Evolutionary conservation across 2,113 vertebrate species (phyloP).

Genomic region (Phaetusa simplex): DNA sequence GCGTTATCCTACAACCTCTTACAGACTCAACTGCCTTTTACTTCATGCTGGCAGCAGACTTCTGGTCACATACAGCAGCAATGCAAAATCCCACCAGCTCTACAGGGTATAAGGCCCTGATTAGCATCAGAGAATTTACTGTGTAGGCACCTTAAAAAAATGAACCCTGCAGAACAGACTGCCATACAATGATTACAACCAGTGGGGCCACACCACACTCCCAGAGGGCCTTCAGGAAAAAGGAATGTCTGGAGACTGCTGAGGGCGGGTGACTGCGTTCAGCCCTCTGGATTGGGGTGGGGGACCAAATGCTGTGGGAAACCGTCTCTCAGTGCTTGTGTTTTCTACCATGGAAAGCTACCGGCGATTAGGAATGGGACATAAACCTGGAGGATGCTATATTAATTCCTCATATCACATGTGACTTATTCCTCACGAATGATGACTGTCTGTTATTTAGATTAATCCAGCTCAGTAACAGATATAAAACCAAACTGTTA

Average conservation of each 20-base stretch:
- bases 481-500: not conserved
- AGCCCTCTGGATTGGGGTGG: no score
- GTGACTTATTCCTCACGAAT: not conserved
- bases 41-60: not conserved
- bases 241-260: not conserved
- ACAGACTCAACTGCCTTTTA: not conserved
- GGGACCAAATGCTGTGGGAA: fast-evolving
- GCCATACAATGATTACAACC: fast-evolving
- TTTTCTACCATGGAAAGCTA: not conserved
- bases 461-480: not conserved
- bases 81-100: not conserved
- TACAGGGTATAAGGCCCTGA: not conserved
- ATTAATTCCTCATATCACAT: not conserved
- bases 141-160: not conserved
- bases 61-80: not conserved
- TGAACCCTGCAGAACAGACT: not conserved
- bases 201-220: not conserved
- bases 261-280: no score
- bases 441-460: not conserved
- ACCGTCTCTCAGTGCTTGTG: not conserved
- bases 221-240: not conserved
- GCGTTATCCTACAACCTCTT: not conserved
- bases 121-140: not conserved
- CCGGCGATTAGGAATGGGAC: not conserved
- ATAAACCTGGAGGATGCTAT: not conserved